A percentile compares a stretch with the other conserved stretches of the same genome.
phyloP scores from a whole-genome alignment of 2,113 vertebrate genomes.

The Rana temporaria region DNA sequence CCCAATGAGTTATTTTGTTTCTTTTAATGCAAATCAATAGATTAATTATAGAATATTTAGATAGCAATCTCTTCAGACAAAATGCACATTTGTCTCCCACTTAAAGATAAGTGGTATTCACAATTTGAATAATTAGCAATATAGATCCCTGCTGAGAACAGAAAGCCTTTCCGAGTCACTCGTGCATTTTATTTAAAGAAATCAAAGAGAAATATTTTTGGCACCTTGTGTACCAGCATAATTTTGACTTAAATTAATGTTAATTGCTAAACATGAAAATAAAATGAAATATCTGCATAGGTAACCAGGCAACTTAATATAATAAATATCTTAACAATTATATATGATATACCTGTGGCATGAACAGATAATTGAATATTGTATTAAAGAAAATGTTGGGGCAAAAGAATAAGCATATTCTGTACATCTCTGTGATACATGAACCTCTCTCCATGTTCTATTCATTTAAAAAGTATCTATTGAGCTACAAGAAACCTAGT shows the following conservation, averaged over 20 bases:
- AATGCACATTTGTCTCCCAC: conserved; percentile 44
- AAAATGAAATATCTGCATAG: no score
- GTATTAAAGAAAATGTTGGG: no score
- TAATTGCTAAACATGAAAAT: background rate
- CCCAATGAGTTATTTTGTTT: conserved; percentile 26
- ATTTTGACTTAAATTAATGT: background rate
- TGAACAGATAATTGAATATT: no score
- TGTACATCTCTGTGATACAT: no score
- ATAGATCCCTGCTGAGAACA: conserved; percentile 33
- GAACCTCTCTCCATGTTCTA: no score
- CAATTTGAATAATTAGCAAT: conserved; percentile 29
- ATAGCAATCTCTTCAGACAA: conserved; percentile 57
- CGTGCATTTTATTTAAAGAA: conserved; percentile 15
- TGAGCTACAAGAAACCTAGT: no score
- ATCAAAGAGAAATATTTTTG: conserved; percentile 13
- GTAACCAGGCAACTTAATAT: no score
- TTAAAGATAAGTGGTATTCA: conserved; percentile 44
- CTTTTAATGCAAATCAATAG: conserved; percentile 51
- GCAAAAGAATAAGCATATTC: no score
- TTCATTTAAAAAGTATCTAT: no score
- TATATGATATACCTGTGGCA: no score
- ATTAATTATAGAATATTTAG: conserved; percentile 69
- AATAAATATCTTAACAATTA: no score
- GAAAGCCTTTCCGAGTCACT: conserved; percentile 5
- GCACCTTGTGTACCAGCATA: background rate